phyloP scores from a whole-genome alignment of 2,113 vertebrate species.

The Nycticryphes semicollaris region DNA sequence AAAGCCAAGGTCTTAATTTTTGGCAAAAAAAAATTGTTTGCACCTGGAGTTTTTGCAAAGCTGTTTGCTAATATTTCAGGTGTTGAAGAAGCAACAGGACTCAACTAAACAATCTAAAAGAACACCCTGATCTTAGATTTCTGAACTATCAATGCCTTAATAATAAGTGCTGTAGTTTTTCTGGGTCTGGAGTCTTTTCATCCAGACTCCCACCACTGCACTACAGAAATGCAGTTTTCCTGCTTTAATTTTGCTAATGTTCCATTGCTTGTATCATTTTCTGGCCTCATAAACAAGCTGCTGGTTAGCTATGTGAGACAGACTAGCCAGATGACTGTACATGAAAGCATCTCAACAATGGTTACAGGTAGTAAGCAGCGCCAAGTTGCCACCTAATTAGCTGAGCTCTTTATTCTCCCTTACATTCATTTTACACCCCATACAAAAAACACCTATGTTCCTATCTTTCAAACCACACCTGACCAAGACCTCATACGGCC shows the following conservation, averaged over 20 bases:
- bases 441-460: background rate
- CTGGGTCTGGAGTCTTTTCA: background rate
- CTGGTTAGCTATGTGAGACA: background rate
- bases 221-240: background rate
- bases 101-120: background rate
- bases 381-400: background rate
- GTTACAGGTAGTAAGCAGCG: background rate
- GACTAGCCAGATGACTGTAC: background rate
- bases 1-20: background rate
- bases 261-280: background rate
- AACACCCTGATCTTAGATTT: background rate
- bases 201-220: background rate
- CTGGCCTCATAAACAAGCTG: conserved; percentile 5
- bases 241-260: background rate
- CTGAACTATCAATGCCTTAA: background rate
- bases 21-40: background rate
- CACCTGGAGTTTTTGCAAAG: background rate
- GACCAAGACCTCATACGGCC: background rate
- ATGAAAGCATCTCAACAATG: background rate
- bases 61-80: background rate
- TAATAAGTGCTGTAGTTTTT: background rate
- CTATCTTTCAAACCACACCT: background rate
- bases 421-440: background rate
- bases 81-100: background rate
- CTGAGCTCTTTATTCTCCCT: background rate